phyloP scores from a whole-genome alignment of 1,140 invertebrate genomes.

The Solenopsis invicta region DNA sequence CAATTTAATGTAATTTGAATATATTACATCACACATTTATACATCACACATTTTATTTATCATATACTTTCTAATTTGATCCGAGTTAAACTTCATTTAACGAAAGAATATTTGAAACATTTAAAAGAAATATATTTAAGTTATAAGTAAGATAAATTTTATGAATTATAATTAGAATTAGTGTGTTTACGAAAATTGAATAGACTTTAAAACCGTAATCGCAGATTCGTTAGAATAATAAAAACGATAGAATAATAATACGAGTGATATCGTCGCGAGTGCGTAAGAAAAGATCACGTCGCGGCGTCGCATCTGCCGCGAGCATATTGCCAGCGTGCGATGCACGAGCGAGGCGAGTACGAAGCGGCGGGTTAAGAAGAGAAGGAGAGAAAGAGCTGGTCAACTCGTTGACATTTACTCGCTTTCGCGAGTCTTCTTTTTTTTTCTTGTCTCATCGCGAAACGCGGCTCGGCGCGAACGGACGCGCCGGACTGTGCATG shows the following conservation, averaged over 20 bases:
- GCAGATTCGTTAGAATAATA: not conserved
- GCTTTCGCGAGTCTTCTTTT: conserved; percentile 59
- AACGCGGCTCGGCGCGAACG: conserved; percentile 33
- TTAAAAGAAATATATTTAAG: not conserved
- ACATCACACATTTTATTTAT: not conserved
- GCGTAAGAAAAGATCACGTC: not conserved
- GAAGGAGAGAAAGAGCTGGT: not conserved
- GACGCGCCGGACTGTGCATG: conserved; percentile 16
- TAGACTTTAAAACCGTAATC: not conserved
- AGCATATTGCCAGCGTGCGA: conserved; percentile 51
- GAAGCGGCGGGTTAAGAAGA: not conserved
- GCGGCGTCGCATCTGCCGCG: conserved; percentile 57
- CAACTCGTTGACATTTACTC: conserved; percentile 70
- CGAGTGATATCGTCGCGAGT: not conserved
- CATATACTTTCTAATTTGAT: not conserved
- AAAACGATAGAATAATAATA: not conserved
- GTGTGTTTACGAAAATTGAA: not conserved
- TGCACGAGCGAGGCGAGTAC: conserved; percentile 8
- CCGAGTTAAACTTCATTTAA: not conserved
- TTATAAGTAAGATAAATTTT: not conserved
- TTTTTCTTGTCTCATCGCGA: conserved; percentile 38
- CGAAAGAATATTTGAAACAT: not conserved
- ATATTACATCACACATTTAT: not conserved
- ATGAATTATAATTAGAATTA: not conserved
- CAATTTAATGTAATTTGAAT: not conserved